Conservation (phyloP, 2,888 invertebrate genomes). For the Amblyjoppa proteus region DNA sequence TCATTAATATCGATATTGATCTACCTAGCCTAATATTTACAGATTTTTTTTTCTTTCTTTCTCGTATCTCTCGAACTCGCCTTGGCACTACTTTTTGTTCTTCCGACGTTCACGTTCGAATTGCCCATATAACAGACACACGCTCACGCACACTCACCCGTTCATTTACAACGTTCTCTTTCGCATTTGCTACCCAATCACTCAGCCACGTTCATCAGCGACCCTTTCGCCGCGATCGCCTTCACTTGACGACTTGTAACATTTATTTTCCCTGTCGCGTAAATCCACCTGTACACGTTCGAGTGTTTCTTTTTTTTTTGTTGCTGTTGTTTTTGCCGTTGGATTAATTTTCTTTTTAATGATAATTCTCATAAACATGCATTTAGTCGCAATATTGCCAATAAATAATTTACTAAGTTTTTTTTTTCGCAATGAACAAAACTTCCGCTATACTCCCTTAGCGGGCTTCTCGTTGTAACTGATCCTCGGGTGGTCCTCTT, state of each 20-base stretch:
- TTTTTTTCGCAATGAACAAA: slow-evolving; percentile 80
- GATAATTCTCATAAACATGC: slow-evolving; percentile 71
- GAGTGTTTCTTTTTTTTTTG: slow-evolving; percentile 39
- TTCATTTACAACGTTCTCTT: slow-evolving; percentile 21
- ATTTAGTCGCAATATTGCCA: slow-evolving; percentile 79
- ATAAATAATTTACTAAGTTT: slow-evolving; percentile 84
- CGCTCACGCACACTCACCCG: slow-evolving; percentile 5
- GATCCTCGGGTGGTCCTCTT: slow-evolving; percentile 18
- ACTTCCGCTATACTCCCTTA: slow-evolving; percentile 71
- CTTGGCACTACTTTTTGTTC: slow-evolving; percentile 68
- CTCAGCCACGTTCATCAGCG: slow-evolving; percentile 48
- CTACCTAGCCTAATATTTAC: slow-evolving; percentile 84
- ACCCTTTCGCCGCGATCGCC: neutral
- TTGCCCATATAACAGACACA: slow-evolving; percentile 28
- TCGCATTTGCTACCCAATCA: slow-evolving; percentile 18
- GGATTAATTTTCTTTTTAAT: slow-evolving; percentile 60
- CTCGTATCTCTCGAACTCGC: slow-evolving; percentile 60
- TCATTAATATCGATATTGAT: slow-evolving; percentile 82
- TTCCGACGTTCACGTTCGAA: slow-evolving; percentile 35
- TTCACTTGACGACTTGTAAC: slow-evolving; percentile 9
- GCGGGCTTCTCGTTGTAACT: slow-evolving; percentile 8
- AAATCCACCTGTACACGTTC: slow-evolving; percentile 53
- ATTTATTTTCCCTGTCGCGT: slow-evolving; percentile 46
- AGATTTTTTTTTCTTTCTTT: slow-evolving; percentile 69
- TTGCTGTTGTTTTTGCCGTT: slow-evolving; percentile 32